A percentile compares a stretch with the other conserved stretches of the same genome.
Evolutionary conservation across 2,797 vertebrate species (phyloP).

Genomic region (Eulemur rubriventer): DNA sequence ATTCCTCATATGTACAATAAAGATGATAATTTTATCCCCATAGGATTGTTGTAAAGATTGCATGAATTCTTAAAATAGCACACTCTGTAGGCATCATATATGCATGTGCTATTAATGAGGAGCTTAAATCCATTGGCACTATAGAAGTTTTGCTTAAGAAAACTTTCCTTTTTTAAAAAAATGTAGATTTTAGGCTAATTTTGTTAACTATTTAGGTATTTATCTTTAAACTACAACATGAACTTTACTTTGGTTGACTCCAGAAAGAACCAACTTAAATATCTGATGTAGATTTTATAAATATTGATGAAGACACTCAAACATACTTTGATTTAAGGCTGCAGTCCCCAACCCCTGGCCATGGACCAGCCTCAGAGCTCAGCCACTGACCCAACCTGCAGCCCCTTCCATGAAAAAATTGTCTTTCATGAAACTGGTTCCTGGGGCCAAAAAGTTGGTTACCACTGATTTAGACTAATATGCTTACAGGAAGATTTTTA

Average conservation of each 20-base stretch:
- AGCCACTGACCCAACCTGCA: no score
- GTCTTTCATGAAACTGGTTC: no score
- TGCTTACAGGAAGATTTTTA: not conserved
- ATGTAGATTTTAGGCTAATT: not conserved
- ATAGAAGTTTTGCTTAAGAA: not conserved
- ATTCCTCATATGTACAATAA: not conserved
- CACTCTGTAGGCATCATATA: accelerated
- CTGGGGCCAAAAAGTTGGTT: no score
- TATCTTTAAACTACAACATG: not conserved
- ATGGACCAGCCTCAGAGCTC: no score
- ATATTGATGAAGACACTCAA: not conserved
- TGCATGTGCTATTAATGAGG: not conserved
- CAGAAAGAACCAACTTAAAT: not conserved
- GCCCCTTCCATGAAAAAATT: no score
- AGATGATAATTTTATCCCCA: not conserved
- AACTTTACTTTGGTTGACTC: not conserved
- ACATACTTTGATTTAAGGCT: not conserved
- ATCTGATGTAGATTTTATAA: not conserved
- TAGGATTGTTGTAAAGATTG: not conserved
- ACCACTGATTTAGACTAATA: not conserved
- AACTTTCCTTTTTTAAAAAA: not conserved
- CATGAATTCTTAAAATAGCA: no score
- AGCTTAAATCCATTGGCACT: not conserved
- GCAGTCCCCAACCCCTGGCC: no score
- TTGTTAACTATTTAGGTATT: not conserved